Conservation (phyloP, 2,888 invertebrate genomes). For the Pachliopta kotzebuea region DNA sequence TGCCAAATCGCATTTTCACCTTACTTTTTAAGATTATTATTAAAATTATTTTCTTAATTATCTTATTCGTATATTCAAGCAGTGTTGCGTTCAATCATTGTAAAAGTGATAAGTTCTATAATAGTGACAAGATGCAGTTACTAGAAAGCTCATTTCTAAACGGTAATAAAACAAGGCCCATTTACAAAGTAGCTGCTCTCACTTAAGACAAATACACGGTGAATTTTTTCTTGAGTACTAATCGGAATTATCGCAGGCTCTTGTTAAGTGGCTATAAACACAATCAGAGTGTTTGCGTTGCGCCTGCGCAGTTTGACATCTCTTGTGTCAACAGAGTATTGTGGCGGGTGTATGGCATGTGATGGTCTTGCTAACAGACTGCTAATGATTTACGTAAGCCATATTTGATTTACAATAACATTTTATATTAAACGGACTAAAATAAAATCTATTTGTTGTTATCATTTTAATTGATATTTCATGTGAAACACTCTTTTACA, state of each 20-base stretch:
- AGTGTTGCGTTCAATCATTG: neutral
- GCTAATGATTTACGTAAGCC: slow-evolving; percentile 67
- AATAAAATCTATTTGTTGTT: slow-evolving; percentile 24
- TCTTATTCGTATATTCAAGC: neutral
- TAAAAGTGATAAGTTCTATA: slow-evolving; percentile 25
- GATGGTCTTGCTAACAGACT: slow-evolving; percentile 63
- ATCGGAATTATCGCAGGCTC: slow-evolving; percentile 73
- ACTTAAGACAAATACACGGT: slow-evolving; percentile 63
- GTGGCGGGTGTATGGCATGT: slow-evolving; percentile 53
- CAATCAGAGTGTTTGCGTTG: slow-evolving; percentile 70
- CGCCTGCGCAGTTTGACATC: slow-evolving; percentile 68
- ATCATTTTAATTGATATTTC: neutral
- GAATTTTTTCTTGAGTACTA: slow-evolving; percentile 69
- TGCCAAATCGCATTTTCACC: too few relatives aligned
- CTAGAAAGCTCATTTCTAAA: slow-evolving; percentile 26
- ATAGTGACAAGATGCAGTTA: slow-evolving; percentile 20
- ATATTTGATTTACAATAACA: slow-evolving; percentile 31
- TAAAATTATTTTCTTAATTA: neutral
- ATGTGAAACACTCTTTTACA: neutral
- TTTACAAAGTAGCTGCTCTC: slow-evolving; percentile 73
- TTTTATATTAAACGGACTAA: slow-evolving; percentile 24
- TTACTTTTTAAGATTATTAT: too few relatives aligned
- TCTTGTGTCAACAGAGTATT: slow-evolving; percentile 61
- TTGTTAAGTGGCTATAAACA: slow-evolving; percentile 80
- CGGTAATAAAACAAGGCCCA: slow-evolving; percentile 42